Percentiles rank a stretch among this genome's conserved stretches.
Evolutionary conservation across 2,888 invertebrate genomes (phyloP).

Genomic region (Platycheirus rosarum): DNA sequence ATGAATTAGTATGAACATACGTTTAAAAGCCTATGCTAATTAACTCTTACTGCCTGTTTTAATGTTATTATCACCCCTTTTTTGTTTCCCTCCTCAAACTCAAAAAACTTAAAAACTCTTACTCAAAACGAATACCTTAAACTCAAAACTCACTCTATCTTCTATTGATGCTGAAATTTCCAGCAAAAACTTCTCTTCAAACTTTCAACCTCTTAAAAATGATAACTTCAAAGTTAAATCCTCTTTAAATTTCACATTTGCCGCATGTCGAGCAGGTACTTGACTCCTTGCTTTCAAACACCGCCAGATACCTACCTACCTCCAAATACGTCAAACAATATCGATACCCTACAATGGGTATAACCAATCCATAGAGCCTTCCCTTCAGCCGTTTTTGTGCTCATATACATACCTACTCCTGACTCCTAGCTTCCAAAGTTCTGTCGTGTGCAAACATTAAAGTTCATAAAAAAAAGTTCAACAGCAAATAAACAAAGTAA

Average conservation of each 20-base stretch:
- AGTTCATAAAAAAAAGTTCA: constrained; percentile 68
- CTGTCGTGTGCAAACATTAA: constrained; percentile 63
- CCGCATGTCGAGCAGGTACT: constrained; percentile 6
- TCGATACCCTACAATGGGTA: background rate
- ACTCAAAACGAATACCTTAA: background rate
- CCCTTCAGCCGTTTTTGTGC: background rate
- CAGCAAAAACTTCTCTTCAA: constrained; percentile 5
- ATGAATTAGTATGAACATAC: too few relatives aligned
- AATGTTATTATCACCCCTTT: too few relatives aligned
- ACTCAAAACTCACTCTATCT: constrained; percentile 1
- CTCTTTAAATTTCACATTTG: constrained; percentile 35
- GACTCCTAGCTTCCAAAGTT: too few relatives aligned
- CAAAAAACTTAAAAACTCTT: too few relatives aligned
- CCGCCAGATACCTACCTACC: background rate
- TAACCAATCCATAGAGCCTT: constrained; percentile 25
- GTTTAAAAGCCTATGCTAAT: too few relatives aligned
- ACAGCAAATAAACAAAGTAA: constrained; percentile 65
- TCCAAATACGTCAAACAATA: too few relatives aligned
- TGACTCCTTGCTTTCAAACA: constrained; percentile 12
- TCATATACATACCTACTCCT: too few relatives aligned
- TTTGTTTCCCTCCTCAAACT: too few relatives aligned
- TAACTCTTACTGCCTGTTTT: too few relatives aligned
- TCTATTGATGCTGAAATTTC: background rate
- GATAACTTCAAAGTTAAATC: constrained; percentile 13
- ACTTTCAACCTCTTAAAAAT: constrained; percentile 5